These are phyloP conservation scores for Gymnodraco acuticeps DNA, from an alignment of 2,797 vertebrate genomes.

Conservation along the genomic window DNA sequence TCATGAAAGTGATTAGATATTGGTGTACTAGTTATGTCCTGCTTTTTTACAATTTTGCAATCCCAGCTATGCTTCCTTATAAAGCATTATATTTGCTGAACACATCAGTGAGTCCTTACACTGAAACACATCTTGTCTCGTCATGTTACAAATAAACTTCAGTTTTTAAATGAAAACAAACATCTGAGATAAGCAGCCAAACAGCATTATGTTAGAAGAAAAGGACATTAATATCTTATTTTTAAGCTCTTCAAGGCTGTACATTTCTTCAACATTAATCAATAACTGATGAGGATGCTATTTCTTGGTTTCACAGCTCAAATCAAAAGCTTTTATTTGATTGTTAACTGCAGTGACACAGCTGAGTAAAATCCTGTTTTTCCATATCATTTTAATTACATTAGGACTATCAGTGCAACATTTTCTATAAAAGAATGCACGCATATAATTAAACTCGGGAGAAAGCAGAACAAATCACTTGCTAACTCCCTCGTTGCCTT, in stretches of 20 bases:
- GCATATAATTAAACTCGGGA: slow-evolving; percentile 6
- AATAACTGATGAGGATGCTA: no score
- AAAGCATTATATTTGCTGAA: no score
- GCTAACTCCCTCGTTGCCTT: slow-evolving; percentile 8
- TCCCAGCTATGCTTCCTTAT: background rate
- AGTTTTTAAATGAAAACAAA: no score
- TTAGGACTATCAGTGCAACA: background rate
- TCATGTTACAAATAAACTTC: no score
- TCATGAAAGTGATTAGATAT: background rate
- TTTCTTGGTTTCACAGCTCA: no score
- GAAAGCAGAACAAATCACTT: slow-evolving; percentile 2
- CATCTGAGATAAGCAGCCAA: no score
- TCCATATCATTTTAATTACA: background rate
- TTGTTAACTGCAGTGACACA: background rate
- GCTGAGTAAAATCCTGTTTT: background rate
- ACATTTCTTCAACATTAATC: no score
- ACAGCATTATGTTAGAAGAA: no score
- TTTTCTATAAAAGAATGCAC: slow-evolving; percentile 9
- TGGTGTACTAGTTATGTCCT: background rate
- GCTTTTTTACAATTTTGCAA: background rate
- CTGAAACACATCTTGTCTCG: no score
- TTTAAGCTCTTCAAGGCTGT: no score
- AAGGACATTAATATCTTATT: no score
- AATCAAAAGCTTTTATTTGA: background rate
- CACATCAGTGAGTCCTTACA: no score